phyloP scores from a whole-genome alignment of 2,113 vertebrate genomes.

The Cardinalis cardinalis region DNA sequence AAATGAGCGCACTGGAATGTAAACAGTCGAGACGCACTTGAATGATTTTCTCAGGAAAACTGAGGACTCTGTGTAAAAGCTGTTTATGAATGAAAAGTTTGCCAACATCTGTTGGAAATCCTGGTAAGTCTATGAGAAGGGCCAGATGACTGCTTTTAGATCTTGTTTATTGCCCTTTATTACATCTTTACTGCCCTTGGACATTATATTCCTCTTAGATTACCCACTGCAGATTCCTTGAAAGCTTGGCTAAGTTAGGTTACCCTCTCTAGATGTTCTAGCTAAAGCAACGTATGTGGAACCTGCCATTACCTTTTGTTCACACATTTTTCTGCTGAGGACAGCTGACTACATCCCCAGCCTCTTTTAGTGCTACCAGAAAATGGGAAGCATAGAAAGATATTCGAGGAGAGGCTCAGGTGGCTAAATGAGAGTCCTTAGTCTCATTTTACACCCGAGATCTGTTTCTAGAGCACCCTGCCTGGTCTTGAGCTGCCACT shows the following conservation, averaged over 20 bases:
- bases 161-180: not conserved
- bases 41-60: not conserved
- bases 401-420: not conserved
- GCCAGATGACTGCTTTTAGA: not conserved
- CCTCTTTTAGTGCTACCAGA: not conserved
- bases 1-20: not conserved
- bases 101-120: not conserved
- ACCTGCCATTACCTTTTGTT: not conserved
- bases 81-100: not conserved
- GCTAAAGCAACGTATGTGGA: not conserved
- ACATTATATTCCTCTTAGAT: not conserved
- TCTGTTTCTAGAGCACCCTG: not conserved
- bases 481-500: not conserved
- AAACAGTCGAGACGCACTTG: not conserved
- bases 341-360: not conserved
- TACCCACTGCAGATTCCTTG: not conserved
- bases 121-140: not conserved
- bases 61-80: not conserved
- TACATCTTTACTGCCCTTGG: not conserved
- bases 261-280: not conserved
- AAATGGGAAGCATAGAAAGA: not conserved
- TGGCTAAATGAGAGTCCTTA: not conserved
- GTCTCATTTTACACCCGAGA: not conserved
- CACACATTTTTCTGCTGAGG: not conserved
- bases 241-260: not conserved